Percentiles rank a stretch among this genome's conserved stretches.
These are phyloP conservation scores for Sitophilus oryzae DNA, from an alignment of 1,140 invertebrate genomes.

Conservation along the genomic window DNA sequence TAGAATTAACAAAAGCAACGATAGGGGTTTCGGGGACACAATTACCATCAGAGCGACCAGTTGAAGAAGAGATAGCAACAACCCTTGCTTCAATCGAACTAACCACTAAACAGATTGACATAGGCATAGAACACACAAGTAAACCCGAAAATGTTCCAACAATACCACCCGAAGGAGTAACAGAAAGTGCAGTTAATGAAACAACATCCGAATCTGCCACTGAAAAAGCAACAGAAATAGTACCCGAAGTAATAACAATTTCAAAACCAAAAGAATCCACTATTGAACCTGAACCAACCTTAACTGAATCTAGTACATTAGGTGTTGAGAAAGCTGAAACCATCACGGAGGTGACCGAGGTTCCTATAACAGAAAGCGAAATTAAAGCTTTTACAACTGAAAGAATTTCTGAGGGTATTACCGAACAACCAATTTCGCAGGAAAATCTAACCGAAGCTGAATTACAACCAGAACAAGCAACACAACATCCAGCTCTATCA, in stretches of 20 bases:
- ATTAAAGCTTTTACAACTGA: not conserved
- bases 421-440: not conserved
- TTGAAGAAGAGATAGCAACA: not conserved
- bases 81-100: not conserved
- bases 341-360: slow-evolving; percentile 23
- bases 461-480: not conserved
- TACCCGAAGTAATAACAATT: not conserved
- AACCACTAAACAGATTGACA: not conserved
- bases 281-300: not conserved
- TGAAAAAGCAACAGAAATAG: slow-evolving; percentile 10
- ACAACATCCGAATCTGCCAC: not conserved
- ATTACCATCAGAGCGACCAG: not conserved
- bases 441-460: slow-evolving; percentile 7
- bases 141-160: not conserved
- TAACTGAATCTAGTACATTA: slow-evolving; percentile 4
- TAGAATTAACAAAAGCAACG: slow-evolving; percentile 1
- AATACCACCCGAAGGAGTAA: slow-evolving; percentile 10
- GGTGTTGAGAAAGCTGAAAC: slow-evolving; percentile 20
- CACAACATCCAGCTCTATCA: not conserved
- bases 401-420: not conserved
- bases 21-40: not conserved
- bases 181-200: not conserved
- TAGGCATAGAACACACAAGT: not conserved
- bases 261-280: not conserved
- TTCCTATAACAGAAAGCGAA: slow-evolving; percentile 10